These are phyloP conservation scores for Melanaphis sacchari DNA, from an alignment of 1,140 invertebrate genomes.

Conservation along the genomic window DNA sequence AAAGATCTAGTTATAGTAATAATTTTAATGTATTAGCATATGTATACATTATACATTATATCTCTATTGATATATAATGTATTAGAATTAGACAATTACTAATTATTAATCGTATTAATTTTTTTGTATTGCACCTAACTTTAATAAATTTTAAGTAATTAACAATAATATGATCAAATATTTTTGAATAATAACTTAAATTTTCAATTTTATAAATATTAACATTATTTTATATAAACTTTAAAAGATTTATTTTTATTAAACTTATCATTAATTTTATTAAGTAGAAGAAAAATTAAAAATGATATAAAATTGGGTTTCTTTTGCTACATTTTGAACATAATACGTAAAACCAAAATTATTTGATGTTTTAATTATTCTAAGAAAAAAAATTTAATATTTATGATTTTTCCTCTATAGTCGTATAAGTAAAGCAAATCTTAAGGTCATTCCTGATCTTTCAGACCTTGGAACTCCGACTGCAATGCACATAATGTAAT, in stretches of 20 bases:
- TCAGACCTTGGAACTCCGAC: constrained; percentile 6
- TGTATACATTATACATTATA: not conserved
- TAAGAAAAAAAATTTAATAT: not conserved
- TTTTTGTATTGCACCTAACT: not conserved
- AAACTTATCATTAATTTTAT: not conserved
- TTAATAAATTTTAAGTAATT: not conserved
- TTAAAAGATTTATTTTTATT: not conserved
- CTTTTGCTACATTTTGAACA: not conserved
- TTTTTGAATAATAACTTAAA: not conserved
- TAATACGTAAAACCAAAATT: not conserved
- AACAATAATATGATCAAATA: not conserved
- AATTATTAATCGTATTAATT: not conserved
- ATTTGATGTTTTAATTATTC: not conserved
- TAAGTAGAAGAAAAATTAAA: not conserved
- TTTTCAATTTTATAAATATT: not conserved
- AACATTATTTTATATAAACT: not conserved
- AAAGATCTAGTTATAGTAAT: not conserved
- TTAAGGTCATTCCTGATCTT: constrained; percentile 19
- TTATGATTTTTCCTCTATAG: not conserved
- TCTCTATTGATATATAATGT: not conserved
- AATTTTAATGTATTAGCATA: not conserved
- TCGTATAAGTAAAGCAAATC: constrained; percentile 31
- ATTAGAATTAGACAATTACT: no score
- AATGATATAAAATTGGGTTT: not conserved
- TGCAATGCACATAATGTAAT: constrained; percentile 41